Evolutionary conservation across 2,888 invertebrate genomes (phyloP), one percentile per base, ranked within the genome.

Genomic region (Lithophane ornitopus): DNA sequence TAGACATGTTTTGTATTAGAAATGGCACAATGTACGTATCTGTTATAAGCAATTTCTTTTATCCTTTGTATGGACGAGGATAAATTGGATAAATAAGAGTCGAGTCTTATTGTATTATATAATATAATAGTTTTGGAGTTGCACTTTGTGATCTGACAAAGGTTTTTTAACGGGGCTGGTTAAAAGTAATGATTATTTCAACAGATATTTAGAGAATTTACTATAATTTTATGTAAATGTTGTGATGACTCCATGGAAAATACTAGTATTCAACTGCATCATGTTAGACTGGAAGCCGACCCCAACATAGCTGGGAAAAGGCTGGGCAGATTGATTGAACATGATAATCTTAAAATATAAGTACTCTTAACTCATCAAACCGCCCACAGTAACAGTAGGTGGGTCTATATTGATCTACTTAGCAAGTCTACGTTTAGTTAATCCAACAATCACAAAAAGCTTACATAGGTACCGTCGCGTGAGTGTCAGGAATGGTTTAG

Each of bases 381-480:
- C 34, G 34, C n/a, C 19, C 6, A 28, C 9, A 65, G 0, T 3
- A 44, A 9, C 3, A 39, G 16, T 34, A 71, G 1, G 1, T 54
- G 0, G 0, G 0, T 9, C 2, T 41, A 54, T n/a, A 9, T 49
- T 66, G 49, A n/a, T 54, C 0, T 6, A n/a, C 12, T 34, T 56
- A n/a, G 34, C 34, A n/a, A 49, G 7, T 41, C 28, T n/a, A n/a
- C 12, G n/a, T 72, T 34, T 44, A 52, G 44, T 74, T 52, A 81
- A 81, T 78, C 75, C 44, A n/a, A 80, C 56, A 65, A 77, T 80
- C 22, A 80, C 74, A 78, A 74, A 80, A 74, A 74, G 74, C 74
- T 80, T 78, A 34, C 34, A 34, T 4, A 52, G 14, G 26, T 14
- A 7, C 22, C 26, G 26, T 52, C 11, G 52, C 63, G 49, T 63